phyloP scores from a whole-genome alignment of 2,113 vertebrate genomes.

The Cepphus grylle region DNA sequence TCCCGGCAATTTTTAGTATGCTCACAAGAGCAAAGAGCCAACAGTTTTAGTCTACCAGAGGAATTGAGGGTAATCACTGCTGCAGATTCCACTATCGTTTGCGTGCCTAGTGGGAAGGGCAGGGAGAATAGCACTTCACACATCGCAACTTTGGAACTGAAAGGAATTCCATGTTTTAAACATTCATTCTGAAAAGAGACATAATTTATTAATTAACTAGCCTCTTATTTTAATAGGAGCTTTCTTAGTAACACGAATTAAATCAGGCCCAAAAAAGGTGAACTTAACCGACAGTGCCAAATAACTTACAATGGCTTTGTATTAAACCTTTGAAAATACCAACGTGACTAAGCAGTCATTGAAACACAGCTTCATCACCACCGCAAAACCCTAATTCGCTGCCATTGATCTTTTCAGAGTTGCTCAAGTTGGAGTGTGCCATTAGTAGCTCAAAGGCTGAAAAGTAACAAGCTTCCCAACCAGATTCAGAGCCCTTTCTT shows the following conservation, averaged over 20 bases:
- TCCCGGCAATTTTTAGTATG: neutral
- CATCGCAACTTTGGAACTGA: neutral
- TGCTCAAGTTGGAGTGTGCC: neutral
- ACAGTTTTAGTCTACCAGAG: neutral
- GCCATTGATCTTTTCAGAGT: neutral
- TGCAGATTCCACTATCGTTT: neutral
- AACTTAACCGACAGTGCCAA: neutral
- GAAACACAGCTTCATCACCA: neutral
- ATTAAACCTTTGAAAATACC: neutral
- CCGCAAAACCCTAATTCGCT: neutral
- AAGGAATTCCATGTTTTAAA: neutral
- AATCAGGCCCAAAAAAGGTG: neutral
- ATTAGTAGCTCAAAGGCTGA: conserved; percentile 12
- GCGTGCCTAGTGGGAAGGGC: neutral
- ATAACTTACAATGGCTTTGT: neutral
- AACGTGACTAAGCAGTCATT: neutral
- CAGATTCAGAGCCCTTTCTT: neutral
- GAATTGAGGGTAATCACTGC: neutral
- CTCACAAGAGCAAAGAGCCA: neutral
- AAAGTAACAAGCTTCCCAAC: neutral
- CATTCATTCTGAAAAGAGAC: neutral
- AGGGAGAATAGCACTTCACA: neutral
- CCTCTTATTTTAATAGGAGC: neutral
- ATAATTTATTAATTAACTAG: neutral
- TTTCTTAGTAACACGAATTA: neutral